Base-by-base conservation (phyloP, 2,113 vertebrate species). In the Etheostoma spectabile region DNA sequence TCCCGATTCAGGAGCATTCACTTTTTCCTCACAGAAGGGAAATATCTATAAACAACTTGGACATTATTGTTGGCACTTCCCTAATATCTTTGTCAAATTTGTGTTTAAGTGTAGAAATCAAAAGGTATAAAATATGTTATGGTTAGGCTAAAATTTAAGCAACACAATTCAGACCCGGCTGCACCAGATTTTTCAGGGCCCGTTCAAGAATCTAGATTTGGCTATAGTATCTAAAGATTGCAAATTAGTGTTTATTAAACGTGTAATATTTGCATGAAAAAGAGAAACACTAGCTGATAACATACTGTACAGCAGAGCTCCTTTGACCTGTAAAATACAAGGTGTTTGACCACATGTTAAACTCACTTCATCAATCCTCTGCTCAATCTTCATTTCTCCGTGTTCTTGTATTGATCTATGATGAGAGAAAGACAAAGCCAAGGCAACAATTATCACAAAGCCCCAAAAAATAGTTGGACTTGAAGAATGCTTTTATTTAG, bases 331-430 rank as follows among this genome's bases (percentile, higher is more conserved):
- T 64, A 46, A 65, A 52, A 53, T 24, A 61, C 1, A 48, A 48
- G 6, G n/a, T 1, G 2, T 55, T 8, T n/a, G 52, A 42, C 8
- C 24, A 42, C 8, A 27, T 45, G 53, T 74, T 12, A 45, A 74
- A 88, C 88, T 90, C 87, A 99, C 98, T 94, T 99, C 98, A 88
- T 99, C 97, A 89, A 99, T 98, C 92, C 94, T 97, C 92, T 96
- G 97, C 77, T 99, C 97, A 75, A 99, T 94, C 91, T 96, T 97
- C 77, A 97, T 91, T 79, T 98, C 97, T 21, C 96, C 95, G 0
- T 96, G 96, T 89, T 99, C 97, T 91, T 99, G 98, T 89, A 98
- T 94, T 53, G 93, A 93, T 91, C 95, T 96, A 63, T 13, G 56
- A 71, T 2, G 8, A 64, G 38, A 77, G 1, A 73, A 11, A 77